phyloP scores from a whole-genome alignment of 2,113 vertebrate species.

The Charina bottae region DNA sequence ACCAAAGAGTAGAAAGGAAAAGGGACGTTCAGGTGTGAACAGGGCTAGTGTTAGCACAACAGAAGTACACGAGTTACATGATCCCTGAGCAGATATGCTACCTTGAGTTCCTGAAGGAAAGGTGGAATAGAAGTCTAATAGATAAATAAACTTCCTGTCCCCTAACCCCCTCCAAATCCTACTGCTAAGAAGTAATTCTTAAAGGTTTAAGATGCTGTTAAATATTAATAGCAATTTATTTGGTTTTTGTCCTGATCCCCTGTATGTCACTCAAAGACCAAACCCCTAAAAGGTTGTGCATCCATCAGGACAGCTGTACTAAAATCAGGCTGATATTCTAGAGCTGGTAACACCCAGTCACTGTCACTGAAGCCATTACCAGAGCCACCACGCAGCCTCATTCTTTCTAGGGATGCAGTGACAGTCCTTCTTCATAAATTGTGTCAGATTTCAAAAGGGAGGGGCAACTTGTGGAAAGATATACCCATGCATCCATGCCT shows the following conservation, averaged over 20 bases:
- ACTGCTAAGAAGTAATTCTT: background rate
- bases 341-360: background rate
- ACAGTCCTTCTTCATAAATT: slow-evolving; percentile 2
- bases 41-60: background rate
- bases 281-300: background rate
- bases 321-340: background rate
- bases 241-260: background rate
- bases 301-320: background rate
- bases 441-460: too few relatives aligned
- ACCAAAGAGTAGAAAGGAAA: background rate
- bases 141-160: background rate
- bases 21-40: background rate
- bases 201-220: background rate
- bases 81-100: too few relatives aligned
- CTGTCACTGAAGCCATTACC: background rate
- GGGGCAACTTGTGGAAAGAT: background rate
- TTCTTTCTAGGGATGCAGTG: background rate
- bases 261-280: background rate
- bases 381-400: background rate
- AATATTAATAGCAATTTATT: background rate
- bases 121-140: background rate
- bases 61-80: background rate
- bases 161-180: background rate
- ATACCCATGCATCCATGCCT: background rate
- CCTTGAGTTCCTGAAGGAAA: background rate